Base-by-base conservation (phyloP, 2,797 vertebrate genomes). In the Megalops cyprinoides region DNA sequence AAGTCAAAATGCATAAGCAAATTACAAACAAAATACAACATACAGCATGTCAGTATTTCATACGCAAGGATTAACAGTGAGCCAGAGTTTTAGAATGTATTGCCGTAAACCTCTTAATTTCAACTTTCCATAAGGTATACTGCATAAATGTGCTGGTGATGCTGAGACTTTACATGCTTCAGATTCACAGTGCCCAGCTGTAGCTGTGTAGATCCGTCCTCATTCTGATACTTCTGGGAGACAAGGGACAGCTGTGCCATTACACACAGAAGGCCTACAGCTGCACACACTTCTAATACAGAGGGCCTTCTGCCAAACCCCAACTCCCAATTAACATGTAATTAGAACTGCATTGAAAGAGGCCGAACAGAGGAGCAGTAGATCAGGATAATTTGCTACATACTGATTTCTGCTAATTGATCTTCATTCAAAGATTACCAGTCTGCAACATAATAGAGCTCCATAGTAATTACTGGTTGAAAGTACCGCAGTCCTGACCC, bases 361-460 rank as follows among this genome's bases (percentile, higher is more conserved):
- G 73, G 73, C 73, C 15, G 44, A 49, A 39, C 42, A 28, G 46
- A 74, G 71, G 25, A 48, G 42, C 73, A 48, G 71, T 74, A 74
- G 73, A 74, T 74, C 73, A 74, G 73, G 25, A 49, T 74, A 74
- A 74, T 74, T 74, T 48, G 73, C 73, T 48, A 18, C 15, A 12
- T 31, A 74, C 73, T 25, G 12, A 74, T 14, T 74, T 73, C 46
- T 74, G 44, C 73, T 74, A 74, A 74, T 74, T 74, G 46, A 74
- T 74, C 42, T 49, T 49, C 73, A 48, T 74, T 74, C 46, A 74
- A 49, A 46, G 73, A 74, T 74, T 74, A 71, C 67, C 67, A 71
- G 67, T 71, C 67, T 23, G 39, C 67, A 71, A 44, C 18, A 71
- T 71, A 71, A 71, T 74, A 74, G 46, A 49, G 25, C 28, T n/a